Evolutionary conservation across 2,113 vertebrate genomes (phyloP).

Genomic region (Corynorhinus townsendii): DNA sequence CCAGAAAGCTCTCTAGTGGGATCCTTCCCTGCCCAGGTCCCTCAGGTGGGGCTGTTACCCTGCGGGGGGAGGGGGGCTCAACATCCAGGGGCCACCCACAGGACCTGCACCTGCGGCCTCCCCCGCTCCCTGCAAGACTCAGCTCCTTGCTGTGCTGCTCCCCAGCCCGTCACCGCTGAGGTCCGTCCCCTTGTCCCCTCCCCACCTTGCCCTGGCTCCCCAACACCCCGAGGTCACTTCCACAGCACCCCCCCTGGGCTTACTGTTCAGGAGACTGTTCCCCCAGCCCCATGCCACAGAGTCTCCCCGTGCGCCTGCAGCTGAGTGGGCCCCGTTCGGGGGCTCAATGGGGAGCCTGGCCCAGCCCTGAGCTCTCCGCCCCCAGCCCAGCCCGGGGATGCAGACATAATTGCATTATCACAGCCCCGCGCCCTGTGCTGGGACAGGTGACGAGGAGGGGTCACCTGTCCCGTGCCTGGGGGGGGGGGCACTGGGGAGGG

Average conservation of each 20-base stretch:
- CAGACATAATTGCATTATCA: rapidly evolving
- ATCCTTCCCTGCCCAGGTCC: not conserved
- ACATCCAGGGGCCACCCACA: not conserved
- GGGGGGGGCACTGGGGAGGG: not conserved
- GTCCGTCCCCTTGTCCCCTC: no score
- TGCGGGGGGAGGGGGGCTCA: not conserved
- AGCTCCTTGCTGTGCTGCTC: not conserved
- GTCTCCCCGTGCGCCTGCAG: not conserved
- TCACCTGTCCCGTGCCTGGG: not conserved
- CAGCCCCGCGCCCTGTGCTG: not conserved
- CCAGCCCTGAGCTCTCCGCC: not conserved
- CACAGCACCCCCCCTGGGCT: not conserved
- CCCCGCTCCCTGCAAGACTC: rapidly evolving
- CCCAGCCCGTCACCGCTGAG: not conserved
- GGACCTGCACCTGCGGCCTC: not conserved
- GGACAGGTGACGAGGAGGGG: not conserved
- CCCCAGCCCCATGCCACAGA: not conserved
- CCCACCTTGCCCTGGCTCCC: not conserved
- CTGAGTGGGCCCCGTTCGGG: no score
- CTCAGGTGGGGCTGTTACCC: not conserved
- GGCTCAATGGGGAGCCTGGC: not conserved
- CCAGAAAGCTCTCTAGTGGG: not conserved
- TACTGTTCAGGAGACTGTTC: not conserved
- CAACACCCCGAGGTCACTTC: not conserved
- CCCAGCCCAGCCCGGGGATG: not conserved